Conservation (phyloP, 2,797 vertebrate species). For the Trachops cirrhosus region DNA sequence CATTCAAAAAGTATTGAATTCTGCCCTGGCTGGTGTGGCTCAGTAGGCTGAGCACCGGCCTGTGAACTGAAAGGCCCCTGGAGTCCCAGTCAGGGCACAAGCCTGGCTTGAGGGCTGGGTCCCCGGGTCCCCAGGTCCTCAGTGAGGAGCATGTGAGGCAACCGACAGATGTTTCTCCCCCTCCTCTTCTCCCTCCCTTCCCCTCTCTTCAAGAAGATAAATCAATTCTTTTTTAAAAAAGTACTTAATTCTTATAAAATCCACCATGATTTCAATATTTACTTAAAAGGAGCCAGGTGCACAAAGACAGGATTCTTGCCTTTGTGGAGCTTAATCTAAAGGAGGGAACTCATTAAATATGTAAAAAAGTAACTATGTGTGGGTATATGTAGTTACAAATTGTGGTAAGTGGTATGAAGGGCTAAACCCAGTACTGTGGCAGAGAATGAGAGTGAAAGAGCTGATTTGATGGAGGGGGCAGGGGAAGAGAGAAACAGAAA, state of each 20-base stretch:
- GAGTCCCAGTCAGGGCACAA: background rate
- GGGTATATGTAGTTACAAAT: background rate
- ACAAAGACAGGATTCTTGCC: background rate
- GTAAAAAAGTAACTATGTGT: background rate
- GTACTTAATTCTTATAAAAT: conserved; percentile 48
- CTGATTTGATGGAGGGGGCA: background rate
- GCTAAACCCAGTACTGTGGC: background rate
- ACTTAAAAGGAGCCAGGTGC: background rate
- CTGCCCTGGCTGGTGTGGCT: background rate
- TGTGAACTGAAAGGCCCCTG: background rate
- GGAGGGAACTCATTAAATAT: background rate
- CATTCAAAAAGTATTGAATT: background rate
- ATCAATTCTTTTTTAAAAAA: background rate
- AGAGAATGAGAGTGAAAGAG: background rate
- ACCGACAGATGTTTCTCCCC: background rate
- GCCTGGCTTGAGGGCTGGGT: too few species aligned
- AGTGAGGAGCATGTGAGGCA: background rate
- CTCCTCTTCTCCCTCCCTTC: too few species aligned
- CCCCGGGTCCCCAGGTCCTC: too few species aligned
- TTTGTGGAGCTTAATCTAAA: background rate
- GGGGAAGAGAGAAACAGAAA: background rate
- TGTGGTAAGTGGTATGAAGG: background rate
- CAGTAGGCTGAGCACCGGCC: background rate
- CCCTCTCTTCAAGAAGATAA: background rate
- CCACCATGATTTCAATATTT: background rate